These are phyloP conservation scores for Anolis apletophallus DNA, from an alignment of 2,797 vertebrate species.

Conservation along the genomic window DNA sequence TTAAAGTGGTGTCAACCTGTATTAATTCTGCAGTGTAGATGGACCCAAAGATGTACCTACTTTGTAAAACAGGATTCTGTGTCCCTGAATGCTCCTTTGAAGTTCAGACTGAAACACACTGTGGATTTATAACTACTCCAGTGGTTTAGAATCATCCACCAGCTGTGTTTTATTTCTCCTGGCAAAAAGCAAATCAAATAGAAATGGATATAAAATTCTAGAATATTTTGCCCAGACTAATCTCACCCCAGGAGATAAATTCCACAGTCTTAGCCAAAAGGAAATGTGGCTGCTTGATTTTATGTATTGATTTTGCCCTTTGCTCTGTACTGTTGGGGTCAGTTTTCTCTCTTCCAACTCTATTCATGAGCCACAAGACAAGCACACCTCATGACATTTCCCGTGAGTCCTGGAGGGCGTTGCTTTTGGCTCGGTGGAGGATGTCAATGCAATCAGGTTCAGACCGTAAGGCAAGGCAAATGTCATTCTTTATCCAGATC, in stretches of 20 bases:
- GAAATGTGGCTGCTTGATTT: background rate
- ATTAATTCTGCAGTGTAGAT: too few species aligned
- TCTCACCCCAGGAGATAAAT: too few species aligned
- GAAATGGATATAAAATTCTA: background rate
- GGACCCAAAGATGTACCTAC: too few species aligned
- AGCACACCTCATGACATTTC: conserved; percentile 32
- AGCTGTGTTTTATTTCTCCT: too few species aligned
- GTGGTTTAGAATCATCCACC: too few species aligned
- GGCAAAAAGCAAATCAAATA: background rate
- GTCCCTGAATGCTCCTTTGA: too few species aligned
- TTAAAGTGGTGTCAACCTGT: too few species aligned
- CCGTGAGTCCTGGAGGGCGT: background rate
- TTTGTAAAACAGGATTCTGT: too few species aligned
- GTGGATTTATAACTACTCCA: too few species aligned
- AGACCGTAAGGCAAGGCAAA: background rate
- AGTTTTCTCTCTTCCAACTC: background rate
- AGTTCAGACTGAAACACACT: too few species aligned
- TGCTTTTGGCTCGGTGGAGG: conserved; percentile 14
- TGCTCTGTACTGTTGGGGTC: background rate
- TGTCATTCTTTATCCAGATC: conserved; percentile 27
- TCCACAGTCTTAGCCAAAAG: background rate
- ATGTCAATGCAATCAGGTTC: conserved; percentile 27
- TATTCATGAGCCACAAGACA: conserved; percentile 5
- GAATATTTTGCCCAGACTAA: background rate
- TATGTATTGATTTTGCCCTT: background rate